Evolutionary conservation across 1,140 invertebrate species (phyloP).

Genomic region (Ptiloglossa arizonensis): DNA sequence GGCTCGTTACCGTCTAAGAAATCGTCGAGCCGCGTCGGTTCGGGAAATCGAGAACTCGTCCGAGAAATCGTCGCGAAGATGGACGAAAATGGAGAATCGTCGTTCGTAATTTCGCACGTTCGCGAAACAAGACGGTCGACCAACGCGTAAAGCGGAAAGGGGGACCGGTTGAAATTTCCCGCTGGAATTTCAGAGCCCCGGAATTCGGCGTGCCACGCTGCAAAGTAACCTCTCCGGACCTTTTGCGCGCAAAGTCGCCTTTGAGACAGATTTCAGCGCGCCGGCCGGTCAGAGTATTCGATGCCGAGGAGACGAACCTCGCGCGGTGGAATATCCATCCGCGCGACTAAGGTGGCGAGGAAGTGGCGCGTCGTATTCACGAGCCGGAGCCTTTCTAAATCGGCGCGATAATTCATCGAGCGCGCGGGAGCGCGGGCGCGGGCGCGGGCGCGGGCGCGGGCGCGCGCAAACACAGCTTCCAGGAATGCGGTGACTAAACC

Average conservation of each 20-base stretch:
- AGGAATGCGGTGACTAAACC: constrained; percentile 76
- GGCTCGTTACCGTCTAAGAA: too few species aligned
- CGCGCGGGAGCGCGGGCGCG: constrained; percentile 44
- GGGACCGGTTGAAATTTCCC: constrained; percentile 15
- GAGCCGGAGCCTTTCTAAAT: constrained; percentile 67
- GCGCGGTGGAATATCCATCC: background rate
- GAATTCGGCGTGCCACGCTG: constrained; percentile 18
- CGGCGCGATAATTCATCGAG: constrained; percentile 74
- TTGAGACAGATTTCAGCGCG: constrained; percentile 35
- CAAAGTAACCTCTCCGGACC: constrained; percentile 18
- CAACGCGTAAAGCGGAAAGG: background rate
- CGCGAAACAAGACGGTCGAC: too few species aligned
- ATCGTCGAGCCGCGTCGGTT: too few species aligned
- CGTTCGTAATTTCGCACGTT: too few species aligned
- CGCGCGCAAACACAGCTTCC: constrained; percentile 65
- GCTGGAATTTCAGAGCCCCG: background rate
- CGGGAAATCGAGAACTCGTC: too few species aligned
- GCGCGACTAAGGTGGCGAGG: background rate
- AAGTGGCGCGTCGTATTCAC: constrained; percentile 36
- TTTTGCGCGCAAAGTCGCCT: constrained; percentile 28
- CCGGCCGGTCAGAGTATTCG: background rate
- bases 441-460: constrained; percentile 15
- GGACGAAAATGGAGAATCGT: background rate
- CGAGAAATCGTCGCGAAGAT: background rate
- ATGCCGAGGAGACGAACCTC: background rate